Base-by-base conservation (phyloP, 2,797 vertebrate species). In the Bradypodion ventrale region DNA sequence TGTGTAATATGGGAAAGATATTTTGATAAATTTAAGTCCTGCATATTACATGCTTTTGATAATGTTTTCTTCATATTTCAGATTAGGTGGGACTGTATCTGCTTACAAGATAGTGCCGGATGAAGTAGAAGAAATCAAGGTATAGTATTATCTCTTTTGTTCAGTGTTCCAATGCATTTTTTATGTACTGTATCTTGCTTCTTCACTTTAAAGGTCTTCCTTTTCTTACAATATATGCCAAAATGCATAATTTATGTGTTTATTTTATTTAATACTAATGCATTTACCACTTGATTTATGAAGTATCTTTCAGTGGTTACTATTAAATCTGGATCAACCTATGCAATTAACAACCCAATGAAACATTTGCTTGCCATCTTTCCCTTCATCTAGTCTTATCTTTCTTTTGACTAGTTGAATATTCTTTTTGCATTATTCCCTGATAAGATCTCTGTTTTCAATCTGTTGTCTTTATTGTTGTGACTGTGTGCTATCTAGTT, bases 91-190 rank as follows among this genome's bases (percentile, higher is more conserved):
- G 90, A 99, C 97, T 96, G 97, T 99, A 95, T 96, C 97, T 83
- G 98, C 98, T 87, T 99, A 99, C 96, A 99, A 99, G 96, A 98
- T 99, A 94, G 98, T 99, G 89, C 98, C 98, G 79, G 98, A 99
- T 13, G 98, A 99, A 96, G 97, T 99, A 88, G 98, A 99, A 91
- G 98, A 99, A 96, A 99, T 99, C 90, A 99, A 99, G 98, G 98
- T 99, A 96, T 88, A 93, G 93, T 96, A 95, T 95, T 87, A 59
- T 3, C 87, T 52, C 49, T 90, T 94, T 25, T 77, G 60, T 93
- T 93, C 86, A 92, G 40, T 65, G 84, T 37, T 90, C 52, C 46
- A 65, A 77, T 89, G 75, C 19, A n/a, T 80, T 88, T 10, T 69
- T 15, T 70, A 42, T 70, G 15, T 72, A 42, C 81, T 70, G 15